Base-by-base conservation (phyloP, 2,888 invertebrate species). In the Hydrotaea cyrtoneurina region DNA sequence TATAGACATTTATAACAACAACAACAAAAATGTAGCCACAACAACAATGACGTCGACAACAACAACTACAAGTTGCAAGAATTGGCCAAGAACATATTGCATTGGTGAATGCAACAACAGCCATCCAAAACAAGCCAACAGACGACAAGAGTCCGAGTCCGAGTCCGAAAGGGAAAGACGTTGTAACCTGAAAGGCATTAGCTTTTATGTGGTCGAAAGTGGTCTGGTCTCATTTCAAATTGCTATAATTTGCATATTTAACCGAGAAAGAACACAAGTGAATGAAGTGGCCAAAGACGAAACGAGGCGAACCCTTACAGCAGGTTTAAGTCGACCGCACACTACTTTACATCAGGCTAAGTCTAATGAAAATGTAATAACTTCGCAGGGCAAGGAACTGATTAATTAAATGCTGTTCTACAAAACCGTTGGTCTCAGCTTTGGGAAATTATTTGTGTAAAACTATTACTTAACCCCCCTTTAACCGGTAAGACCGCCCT, bases 191-290 rank as follows among this genome's bases (percentile, higher is more conserved):
- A 76, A 50, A 64, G 57, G 39, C 78, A 84, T 84, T 84, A 78
- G 81, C 81, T 66, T 81, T 75, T 64, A 66, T 84, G 81, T 77
- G 84, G 84, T 57, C 78, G 17, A 78, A 81, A 84, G 81, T 81
- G 78, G 84, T 84, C 84, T 84, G 81, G 75, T 81, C 84, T 81
- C 78, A 84, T 84, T 84, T 81, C 50, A 84, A 84, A 84, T 81
- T 84, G 81, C 84, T 81, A 78, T 84, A 84, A 84, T 84, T 84
- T 84, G 84, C 84, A 84, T 84, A 84, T 84, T 84, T 81, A 75
- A 81, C 55, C 50, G 13, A 81, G 78, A 71, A 55, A 21, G 13
- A 73, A 53, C 69, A 83, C 26, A 82, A 19, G 17, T 57, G 57
- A 13, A 17, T 57, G 57, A 19, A 57, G 11, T 57, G 57, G 3